Base-by-base conservation (phyloP, 2,797 vertebrate genomes). In the Lophura swinhoii region DNA sequence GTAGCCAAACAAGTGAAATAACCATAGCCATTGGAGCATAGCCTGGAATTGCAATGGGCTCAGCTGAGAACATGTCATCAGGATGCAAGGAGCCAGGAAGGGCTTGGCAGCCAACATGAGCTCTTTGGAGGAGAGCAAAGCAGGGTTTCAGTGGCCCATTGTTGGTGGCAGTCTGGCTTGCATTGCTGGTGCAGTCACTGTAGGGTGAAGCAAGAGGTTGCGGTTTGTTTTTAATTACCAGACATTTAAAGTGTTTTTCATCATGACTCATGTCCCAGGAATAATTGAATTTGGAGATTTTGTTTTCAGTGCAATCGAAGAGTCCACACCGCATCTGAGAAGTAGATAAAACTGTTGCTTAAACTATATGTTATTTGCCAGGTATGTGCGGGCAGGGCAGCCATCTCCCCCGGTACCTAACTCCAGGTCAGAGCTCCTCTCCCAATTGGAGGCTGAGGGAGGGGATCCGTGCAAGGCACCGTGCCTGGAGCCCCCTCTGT, bases 401-500 rank as follows among this genome's bases (percentile, higher is more conserved):
- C 62, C 62, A 49, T 28, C 73, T 83, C 49, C 55, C 5, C 22
- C 53, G 15, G 37, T 29, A 14, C 0, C 0, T 5, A 37, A 8
- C 31, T 92, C 28, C n/a, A 31, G 39, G 24, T 84, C 78, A 73
- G 87, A 90, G 62, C 73, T 83, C 68, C 48, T 91, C 72, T 92
- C 60, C 66, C 39, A 35, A 24, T 71, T 49, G 4, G 13, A 69
- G 64, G 55, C 37, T 0, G 2, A 82, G 58, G 73, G 56, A 93
- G 53, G 68, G 37, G 74, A 58, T 87, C 66, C 4, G 59, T 89
- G 82, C 70, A 67, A 82, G 72, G 91, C 90, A 88, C 64, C 5
- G 73, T 60, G 79, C 88, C 62, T 88, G 84, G 84, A 80, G 67
- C 86, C 81, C 2, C 6, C 64, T 74, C 84, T 85, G 86, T 96